Evolutionary conservation across 2,797 vertebrate genomes (phyloP), one percentile per base, ranked within the genome.

Genomic region (Pterois miles): DNA sequence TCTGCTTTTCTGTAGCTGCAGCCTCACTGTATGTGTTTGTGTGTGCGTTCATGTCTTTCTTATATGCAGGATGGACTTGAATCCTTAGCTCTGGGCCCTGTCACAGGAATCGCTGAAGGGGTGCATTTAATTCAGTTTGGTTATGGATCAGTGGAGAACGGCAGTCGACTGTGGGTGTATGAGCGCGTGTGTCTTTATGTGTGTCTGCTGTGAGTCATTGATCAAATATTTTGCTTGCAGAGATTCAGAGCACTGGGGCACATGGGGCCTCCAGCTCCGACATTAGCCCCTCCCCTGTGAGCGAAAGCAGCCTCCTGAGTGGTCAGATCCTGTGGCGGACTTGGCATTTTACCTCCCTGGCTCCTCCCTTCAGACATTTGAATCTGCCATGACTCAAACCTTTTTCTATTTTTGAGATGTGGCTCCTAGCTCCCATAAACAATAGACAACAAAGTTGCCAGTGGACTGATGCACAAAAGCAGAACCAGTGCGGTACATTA

Each of bases 221-320:
- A 95, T 95, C 85, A 95, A 95, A 93, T 93, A 95, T 96, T 95
- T 95, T 88, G 84, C 93, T 93, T 87, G 87, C 91, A 82, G 86
- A 91, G 90, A 92, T 91, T 90, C 82, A n/a, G 85, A 84, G 87
- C 86, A 80, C 91, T 91, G 36, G 8, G 36, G 36, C 60, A 43
- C 60, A 83, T 58, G 56, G 83, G 91, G 92, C 92, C 89, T 91
- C 88, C 60, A 48, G 78, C 79, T 87, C 83, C 63, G 4, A 63
- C 74, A 9, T 74, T 80, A 71, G 84, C 82, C 81, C 93, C 86
- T 78, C 92, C 91, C 81, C 73, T 56, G 69, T 36, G 60, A 71
- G 81, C 29, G 18, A 29, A 43, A 59, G 75, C 83, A n/a, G 78
- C 82, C 80, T 88, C 81, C 84, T 86, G 89, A 92, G 65, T 91